Percentiles rank a stretch among this genome's conserved stretches.
Conservation (phyloP, 2,113 vertebrate species). For the Sinocyclocheilus grahami region DNA sequence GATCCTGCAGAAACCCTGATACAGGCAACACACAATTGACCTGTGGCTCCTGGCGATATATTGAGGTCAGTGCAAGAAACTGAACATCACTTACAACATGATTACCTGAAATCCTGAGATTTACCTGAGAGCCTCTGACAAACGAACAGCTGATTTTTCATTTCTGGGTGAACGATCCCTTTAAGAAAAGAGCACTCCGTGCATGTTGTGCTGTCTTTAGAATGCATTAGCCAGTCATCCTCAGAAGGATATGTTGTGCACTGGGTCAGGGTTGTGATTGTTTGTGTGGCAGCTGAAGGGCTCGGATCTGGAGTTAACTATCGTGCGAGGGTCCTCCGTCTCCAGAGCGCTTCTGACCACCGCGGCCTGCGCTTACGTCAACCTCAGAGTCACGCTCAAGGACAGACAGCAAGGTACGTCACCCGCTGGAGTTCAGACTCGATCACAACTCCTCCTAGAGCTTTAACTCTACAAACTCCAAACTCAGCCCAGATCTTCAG, state of each 20-base stretch:
- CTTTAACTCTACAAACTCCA: no score
- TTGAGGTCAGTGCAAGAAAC: background rate
- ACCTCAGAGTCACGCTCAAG: constrained; percentile 80
- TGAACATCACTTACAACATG: no score
- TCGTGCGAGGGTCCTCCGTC: constrained; percentile 77
- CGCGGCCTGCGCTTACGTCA: constrained; percentile 88
- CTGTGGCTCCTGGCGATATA: background rate
- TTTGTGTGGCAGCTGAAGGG: constrained; percentile 83
- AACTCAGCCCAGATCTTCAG: no score
- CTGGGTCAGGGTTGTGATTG: background rate
- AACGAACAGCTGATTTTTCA: background rate
- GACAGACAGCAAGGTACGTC: constrained; percentile 85
- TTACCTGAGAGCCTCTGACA: background rate
- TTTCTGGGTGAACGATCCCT: no score
- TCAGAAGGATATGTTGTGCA: background rate
- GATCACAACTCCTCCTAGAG: no score
- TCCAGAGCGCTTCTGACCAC: constrained; percentile 65
- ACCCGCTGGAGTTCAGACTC: background rate
- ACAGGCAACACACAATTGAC: no score
- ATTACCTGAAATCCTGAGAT: background rate
- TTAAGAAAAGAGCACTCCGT: no score
- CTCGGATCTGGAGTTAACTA: constrained; percentile 88
- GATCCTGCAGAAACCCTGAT: no score
- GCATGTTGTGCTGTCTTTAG: no score
- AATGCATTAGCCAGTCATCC: no score